A percentile compares a stretch with the other conserved stretches of the same genome.
phyloP scores from a whole-genome alignment of 2,113 vertebrate species.

The Emydocephalus ijimae region DNA sequence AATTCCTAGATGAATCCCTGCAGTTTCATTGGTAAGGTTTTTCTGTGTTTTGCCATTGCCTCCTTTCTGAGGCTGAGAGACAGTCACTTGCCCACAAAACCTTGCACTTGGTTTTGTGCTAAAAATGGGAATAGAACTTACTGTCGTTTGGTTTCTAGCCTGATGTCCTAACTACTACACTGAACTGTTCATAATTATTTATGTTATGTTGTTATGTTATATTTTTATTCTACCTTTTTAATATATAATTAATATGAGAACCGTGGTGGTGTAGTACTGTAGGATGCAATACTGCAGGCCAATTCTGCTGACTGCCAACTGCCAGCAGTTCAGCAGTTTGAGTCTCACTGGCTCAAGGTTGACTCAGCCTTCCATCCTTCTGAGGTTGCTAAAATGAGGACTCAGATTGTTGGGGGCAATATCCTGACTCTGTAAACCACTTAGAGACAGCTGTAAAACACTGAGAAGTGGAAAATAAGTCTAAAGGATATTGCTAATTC shows the following conservation, averaged over 20 bases:
- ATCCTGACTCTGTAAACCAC: not conserved
- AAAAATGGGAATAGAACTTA: not conserved
- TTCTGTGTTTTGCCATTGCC: not conserved
- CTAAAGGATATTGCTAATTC: not conserved
- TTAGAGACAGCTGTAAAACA: not conserved
- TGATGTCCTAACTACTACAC: not conserved
- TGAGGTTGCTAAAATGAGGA: not conserved
- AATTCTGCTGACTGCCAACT: not conserved
- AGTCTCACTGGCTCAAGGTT: not conserved
- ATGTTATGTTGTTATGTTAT: not conserved
- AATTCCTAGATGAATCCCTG: not conserved
- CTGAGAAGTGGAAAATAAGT: not conserved
- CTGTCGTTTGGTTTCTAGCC: not conserved
- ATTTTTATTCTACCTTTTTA: not conserved
- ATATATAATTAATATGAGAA: not conserved
- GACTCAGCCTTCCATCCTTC: not conserved
- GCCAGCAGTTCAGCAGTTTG: not conserved
- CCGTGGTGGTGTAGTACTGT: not conserved
- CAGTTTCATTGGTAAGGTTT: not conserved
- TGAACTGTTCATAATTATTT: not conserved
- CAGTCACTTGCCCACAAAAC: not conserved
- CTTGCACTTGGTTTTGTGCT: not conserved
- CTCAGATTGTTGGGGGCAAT: not conserved
- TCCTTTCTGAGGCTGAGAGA: not conserved
- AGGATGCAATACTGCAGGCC: not conserved